Evolutionary conservation across 1,140 invertebrate genomes (phyloP).

Genomic region (Aphelinus certus): DNA sequence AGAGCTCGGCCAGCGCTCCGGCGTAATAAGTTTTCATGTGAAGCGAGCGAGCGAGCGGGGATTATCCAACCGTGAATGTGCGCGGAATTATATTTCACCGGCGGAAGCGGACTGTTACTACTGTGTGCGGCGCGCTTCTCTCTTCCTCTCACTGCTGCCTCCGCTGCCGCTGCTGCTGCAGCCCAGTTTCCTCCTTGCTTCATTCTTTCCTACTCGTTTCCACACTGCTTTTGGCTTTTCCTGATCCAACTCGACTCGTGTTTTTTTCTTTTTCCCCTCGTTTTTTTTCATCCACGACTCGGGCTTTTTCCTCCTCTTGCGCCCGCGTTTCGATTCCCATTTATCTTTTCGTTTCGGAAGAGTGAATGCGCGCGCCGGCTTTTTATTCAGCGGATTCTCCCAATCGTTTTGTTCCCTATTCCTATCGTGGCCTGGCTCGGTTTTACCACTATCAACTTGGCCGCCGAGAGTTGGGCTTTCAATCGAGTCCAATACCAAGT

Average conservation of each 20-base stretch:
- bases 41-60: conserved; percentile 56
- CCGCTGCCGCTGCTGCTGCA: conserved; percentile 19
- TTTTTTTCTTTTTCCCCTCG: neutral
- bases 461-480: too few relatives aligned
- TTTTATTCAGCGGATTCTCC: too few relatives aligned
- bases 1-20: conserved; percentile 38
- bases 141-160: conserved; percentile 12
- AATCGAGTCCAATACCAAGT: too few relatives aligned
- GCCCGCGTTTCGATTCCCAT: conserved; percentile 27
- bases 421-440: too few relatives aligned
- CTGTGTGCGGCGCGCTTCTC: conserved; percentile 44
- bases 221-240: conserved; percentile 17
- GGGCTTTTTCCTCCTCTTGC: neutral
- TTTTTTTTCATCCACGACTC: neutral
- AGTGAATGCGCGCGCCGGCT: neutral
- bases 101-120: conserved; percentile 65
- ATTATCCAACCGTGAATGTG: conserved; percentile 66
- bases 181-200: conserved; percentile 40
- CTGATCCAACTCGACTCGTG: conserved; percentile 2
- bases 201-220: too few relatives aligned
- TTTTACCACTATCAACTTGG: too few relatives aligned
- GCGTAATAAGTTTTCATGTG: conserved; percentile 66
- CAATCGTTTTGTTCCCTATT: too few relatives aligned
- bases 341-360: conserved; percentile 24
- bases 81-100: conserved; percentile 66